Evolutionary conservation across 37 sponge, comb jelly and placozoan genomes (phyloP).

Genomic region (Lycopodina hypogea): DNA sequence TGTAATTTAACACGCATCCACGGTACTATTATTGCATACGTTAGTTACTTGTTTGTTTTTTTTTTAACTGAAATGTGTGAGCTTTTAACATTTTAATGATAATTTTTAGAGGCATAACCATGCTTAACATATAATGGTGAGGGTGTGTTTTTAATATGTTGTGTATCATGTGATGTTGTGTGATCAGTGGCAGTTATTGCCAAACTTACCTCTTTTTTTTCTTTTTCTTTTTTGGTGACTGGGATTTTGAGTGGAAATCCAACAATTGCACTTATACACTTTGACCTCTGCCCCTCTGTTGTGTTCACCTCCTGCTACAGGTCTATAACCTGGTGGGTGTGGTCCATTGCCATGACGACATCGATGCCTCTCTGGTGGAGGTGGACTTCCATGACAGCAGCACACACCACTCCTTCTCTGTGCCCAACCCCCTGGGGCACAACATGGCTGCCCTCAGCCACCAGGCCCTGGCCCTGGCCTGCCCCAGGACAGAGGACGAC

Average conservation of each 20-base stretch:
- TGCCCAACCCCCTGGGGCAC: conserved; percentile 54
- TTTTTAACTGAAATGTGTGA: background rate
- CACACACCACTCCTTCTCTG: conserved; percentile 64
- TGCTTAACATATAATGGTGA: too few species aligned
- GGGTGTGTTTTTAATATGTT: too few species aligned
- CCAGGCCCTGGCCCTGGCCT: conserved; percentile 58
- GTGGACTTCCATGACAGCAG: conserved; percentile 74
- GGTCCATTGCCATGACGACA: conserved; percentile 65
- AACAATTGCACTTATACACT: too few species aligned
- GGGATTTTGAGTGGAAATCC: too few species aligned
- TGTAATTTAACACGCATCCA: too few species aligned
- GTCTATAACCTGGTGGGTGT: conserved; percentile 77
- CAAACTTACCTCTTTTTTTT: too few species aligned
- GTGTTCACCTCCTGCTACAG: conserved; percentile 30
- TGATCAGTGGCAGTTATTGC: too few species aligned
- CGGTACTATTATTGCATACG: background rate
- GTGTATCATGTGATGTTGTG: too few species aligned
- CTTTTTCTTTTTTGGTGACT: too few species aligned
- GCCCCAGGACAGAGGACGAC: conserved; percentile 27
- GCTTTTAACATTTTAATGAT: too few species aligned
- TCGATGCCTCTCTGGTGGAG: conserved; percentile 49
- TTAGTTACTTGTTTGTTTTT: background rate
- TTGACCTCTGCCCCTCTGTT: too few species aligned
- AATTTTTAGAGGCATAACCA: background rate
- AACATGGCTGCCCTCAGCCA: conserved; percentile 66